Evolutionary conservation across 2,113 vertebrate species (phyloP), one percentile per base, ranked within the genome.

Genomic region (Psephotus haematonotus): DNA sequence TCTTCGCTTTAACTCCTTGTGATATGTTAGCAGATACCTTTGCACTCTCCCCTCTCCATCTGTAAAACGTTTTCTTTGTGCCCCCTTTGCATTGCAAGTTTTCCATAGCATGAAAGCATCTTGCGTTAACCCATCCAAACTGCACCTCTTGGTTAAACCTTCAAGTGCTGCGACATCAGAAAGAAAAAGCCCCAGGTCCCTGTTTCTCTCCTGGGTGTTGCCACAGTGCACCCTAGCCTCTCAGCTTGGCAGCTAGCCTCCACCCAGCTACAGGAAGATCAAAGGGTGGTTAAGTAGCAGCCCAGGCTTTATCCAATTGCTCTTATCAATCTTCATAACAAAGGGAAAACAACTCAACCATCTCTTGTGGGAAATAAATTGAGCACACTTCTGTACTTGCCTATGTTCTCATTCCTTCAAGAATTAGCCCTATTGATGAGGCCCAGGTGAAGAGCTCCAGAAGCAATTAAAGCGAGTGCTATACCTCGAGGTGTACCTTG

Each of bases 391-490:
- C 63, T 86, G 81, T 86, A 82, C 91, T 97, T 33, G 24, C 82
- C 92, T 93, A 70, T 22, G 13, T 89, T 93, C 93, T 92, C 35
- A 14, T 95, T 95, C 89, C 85, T 72, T 93, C 72, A 72, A 93
- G 81, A 86, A 97, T 97, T 94, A 97, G 83, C 95, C 75, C 97
- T 93, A 47, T 83, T 86, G 95, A 95, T 69, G 88, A 52, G 86
- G 72, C 78, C 57, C 60, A 68, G 88, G 82, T 93, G 62, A 97
- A 93, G 88, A 95, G 70, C 91, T 97, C 83, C 95, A 96, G 87
- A 94, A 96, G 96, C 93, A 97, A 96, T 97, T 97, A 98, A 97
- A 97, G 70, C 13, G 6, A 96, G 90, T 86, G 85, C 77, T 93
- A 79, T 50, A 81, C 95, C 77, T 94, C 33, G 28, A 74, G 90